These are phyloP conservation scores for Odontophorus gujanensis DNA, from an alignment of 2,113 vertebrate species.

Conservation along the genomic window DNA sequence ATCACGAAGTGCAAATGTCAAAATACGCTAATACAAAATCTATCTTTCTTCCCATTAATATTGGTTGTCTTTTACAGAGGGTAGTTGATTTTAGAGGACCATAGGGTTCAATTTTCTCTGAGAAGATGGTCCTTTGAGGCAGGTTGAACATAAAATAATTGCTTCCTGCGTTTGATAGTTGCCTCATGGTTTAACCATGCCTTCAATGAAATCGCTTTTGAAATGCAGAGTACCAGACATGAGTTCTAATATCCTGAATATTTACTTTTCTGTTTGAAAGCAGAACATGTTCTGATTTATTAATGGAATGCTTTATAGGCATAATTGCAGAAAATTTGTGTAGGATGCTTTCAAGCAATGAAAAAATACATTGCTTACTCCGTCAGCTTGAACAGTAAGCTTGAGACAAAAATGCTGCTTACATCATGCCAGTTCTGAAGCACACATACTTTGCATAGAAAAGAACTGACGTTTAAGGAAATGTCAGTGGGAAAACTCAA, in stretches of 20 bases:
- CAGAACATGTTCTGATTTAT: not conserved
- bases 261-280: not conserved
- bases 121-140: not conserved
- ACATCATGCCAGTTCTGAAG: not conserved
- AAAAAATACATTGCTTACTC: not conserved
- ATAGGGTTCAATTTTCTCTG: not conserved
- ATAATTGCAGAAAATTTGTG: not conserved
- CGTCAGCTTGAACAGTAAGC: not conserved
- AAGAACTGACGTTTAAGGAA: not conserved
- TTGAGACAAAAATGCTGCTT: not conserved
- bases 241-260: not conserved
- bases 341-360: not conserved
- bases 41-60: not conserved
- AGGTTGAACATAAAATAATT: not conserved
- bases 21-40: not conserved
- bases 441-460: not conserved
- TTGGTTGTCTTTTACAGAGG: not conserved
- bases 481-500: not conserved
- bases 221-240: not conserved
- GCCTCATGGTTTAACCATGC: not conserved
- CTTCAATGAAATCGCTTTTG: not conserved
- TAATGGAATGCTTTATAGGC: not conserved
- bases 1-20: constrained; percentile 17
- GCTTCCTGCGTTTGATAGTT: not conserved
- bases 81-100: not conserved